phyloP scores from a whole-genome alignment of 2,113 vertebrate species.

The Psephotus haematonotus region DNA sequence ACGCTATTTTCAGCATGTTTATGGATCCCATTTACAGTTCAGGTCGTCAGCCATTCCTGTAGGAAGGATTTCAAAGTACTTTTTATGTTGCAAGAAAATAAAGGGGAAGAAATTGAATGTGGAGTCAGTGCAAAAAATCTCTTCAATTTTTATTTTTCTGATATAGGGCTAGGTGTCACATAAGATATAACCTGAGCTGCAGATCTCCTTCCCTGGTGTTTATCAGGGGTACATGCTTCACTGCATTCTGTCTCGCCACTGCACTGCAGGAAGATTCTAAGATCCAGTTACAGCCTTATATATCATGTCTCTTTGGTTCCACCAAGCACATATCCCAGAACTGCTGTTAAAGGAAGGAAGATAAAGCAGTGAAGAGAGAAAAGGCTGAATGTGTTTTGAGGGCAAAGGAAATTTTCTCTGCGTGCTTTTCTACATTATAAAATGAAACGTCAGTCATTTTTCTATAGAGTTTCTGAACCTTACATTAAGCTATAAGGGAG shows the following conservation, averaged over 20 bases:
- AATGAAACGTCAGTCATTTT: neutral
- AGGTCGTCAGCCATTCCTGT: neutral
- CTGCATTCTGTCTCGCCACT: neutral
- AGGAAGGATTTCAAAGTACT: neutral
- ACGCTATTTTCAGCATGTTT: neutral
- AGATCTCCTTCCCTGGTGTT: neutral
- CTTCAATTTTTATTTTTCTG: neutral
- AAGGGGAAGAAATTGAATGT: neutral
- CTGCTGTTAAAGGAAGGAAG: neutral
- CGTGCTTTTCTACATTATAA: neutral
- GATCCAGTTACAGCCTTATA: neutral
- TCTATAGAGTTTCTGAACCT: neutral
- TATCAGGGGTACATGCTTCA: neutral
- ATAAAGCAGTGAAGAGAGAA: neutral
- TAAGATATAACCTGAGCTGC: neutral
- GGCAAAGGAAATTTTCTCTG: neutral
- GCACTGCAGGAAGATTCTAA: neutral
- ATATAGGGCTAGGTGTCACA: neutral
- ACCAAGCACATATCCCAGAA: neutral
- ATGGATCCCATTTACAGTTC: neutral
- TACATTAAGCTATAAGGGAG: neutral
- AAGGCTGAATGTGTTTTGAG: neutral
- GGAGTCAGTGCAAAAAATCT: neutral
- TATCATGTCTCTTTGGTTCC: neutral
- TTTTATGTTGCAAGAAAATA: neutral